A percentile compares a stretch with the other conserved stretches of the same genome.
These are phyloP conservation scores for Thymelicus sylvestris DNA, from an alignment of 2,888 invertebrate species.

Conservation along the genomic window DNA sequence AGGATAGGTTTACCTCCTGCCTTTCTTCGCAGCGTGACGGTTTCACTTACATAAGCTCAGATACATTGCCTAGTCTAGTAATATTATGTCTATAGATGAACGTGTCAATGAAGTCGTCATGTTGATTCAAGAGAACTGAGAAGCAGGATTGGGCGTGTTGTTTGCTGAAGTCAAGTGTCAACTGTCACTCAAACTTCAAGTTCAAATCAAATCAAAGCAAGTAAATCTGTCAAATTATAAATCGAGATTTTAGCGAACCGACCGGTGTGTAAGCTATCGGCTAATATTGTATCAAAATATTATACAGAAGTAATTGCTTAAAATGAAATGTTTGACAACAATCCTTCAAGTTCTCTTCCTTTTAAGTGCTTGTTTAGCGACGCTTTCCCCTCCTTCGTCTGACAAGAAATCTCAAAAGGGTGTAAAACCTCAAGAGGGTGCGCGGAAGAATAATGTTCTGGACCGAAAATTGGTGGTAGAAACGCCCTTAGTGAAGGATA, in stretches of 20 bases:
- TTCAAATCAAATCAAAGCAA: too few species aligned
- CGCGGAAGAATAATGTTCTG: constrained; percentile 87
- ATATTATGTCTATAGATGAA: too few species aligned
- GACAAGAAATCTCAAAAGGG: constrained; percentile 77
- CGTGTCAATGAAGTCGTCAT: too few species aligned
- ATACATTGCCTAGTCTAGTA: too few species aligned
- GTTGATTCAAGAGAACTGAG: too few species aligned
- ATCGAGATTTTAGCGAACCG: background rate
- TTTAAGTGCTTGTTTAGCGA: constrained; percentile 70
- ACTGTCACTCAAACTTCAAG: background rate
- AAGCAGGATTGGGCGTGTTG: too few species aligned
- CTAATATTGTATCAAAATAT: background rate
- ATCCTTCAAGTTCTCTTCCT: constrained; percentile 65
- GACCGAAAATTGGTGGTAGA: constrained; percentile 89
- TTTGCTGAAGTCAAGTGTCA: too few species aligned
- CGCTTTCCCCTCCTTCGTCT: constrained; percentile 74
- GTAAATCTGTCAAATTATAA: background rate
- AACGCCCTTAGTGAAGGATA: constrained; percentile 88
- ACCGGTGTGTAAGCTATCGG: constrained; percentile 1
- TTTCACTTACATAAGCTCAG: too few species aligned
- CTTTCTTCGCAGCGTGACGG: too few species aligned
- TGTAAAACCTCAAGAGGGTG: constrained; percentile 82
- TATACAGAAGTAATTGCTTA: constrained; percentile 35
- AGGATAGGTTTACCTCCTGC: too few species aligned
- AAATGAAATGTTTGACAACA: constrained; percentile 69